Evolutionary conservation across 2,888 invertebrate species (phyloP).

Genomic region (Leucophenga montana): DNA sequence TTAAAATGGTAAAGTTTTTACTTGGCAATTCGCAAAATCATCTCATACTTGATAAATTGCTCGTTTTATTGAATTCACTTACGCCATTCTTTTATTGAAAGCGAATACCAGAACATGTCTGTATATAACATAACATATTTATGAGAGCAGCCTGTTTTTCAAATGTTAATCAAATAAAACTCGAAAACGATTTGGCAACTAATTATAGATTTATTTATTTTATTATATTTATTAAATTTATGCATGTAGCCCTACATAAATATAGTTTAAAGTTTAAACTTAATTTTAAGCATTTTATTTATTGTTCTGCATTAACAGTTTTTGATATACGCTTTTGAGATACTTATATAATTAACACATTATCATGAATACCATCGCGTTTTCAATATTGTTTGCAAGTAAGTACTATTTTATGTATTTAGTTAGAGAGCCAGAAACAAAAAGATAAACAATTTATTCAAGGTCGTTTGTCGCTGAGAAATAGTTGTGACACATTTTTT

Average conservation of each 20-base stretch:
- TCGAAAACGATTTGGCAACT: conserved; percentile 17
- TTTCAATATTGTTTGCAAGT: background rate
- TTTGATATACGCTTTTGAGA: conserved; percentile 15
- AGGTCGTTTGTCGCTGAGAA: too few species aligned
- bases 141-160: too few species aligned
- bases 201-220: conserved; percentile 8
- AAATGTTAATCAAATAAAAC: background rate
- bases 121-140: too few species aligned
- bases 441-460: conserved; percentile 32
- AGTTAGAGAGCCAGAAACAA: conserved; percentile 18
- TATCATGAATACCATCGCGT: conserved; percentile 12
- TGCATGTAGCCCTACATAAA: background rate
- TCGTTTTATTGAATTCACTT: too few species aligned
- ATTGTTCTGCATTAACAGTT: conserved; percentile 22
- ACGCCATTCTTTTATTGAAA: too few species aligned
- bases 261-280: conserved; percentile 15
- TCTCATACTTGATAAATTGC: too few species aligned
- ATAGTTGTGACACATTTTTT: too few species aligned
- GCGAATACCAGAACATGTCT: too few species aligned
- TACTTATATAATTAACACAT: conserved; percentile 10
- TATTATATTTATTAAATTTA: background rate
- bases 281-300: conserved; percentile 9
- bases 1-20: too few species aligned
- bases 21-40: too few species aligned
- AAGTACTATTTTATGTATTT: conserved; percentile 12